These are phyloP conservation scores for Strigamia transsilvanica DNA, from an alignment of 2,888 invertebrate genomes.

Conservation along the genomic window DNA sequence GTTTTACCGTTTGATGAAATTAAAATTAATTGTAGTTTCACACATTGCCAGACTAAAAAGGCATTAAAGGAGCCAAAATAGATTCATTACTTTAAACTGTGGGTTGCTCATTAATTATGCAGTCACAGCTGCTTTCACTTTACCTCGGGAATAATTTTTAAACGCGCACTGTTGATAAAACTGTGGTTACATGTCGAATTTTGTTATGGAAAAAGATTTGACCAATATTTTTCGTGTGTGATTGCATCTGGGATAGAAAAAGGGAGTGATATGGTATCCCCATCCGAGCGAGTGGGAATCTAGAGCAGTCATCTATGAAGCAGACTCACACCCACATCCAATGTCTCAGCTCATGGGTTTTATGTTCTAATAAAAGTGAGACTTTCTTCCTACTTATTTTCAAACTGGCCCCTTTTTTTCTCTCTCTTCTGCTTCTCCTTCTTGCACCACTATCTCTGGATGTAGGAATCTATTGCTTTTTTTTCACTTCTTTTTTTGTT, in stretches of 20 bases:
- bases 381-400: slow-evolving; percentile 26
- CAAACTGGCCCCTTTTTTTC: slow-evolving; percentile 3
- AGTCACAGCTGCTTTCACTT: slow-evolving; percentile 21
- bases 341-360: slow-evolving; percentile 30
- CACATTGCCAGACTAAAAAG: slow-evolving; percentile 26
- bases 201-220: slow-evolving; percentile 21
- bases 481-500: too few species aligned
- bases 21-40: slow-evolving; percentile 30
- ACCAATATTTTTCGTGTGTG: slow-evolving; percentile 16
- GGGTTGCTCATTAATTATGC: slow-evolving; percentile 20
- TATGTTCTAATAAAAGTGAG: slow-evolving; percentile 30
- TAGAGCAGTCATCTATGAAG: slow-evolving; percentile 30
- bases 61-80: slow-evolving; percentile 21
- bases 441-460: background rate
- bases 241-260: slow-evolving; percentile 26
- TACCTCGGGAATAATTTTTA: slow-evolving; percentile 1
- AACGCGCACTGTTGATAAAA: background rate
- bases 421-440: background rate
- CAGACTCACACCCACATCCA: slow-evolving; percentile 30
- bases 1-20: slow-evolving; percentile 24
- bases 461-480: too few species aligned
- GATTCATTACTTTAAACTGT: slow-evolving; percentile 25
- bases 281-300: slow-evolving; percentile 30
- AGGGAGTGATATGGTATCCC: slow-evolving; percentile 30
- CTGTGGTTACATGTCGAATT: slow-evolving; percentile 14